These are phyloP conservation scores for Lithophane socia DNA, from an alignment of 2,888 invertebrate species.

Conservation along the genomic window DNA sequence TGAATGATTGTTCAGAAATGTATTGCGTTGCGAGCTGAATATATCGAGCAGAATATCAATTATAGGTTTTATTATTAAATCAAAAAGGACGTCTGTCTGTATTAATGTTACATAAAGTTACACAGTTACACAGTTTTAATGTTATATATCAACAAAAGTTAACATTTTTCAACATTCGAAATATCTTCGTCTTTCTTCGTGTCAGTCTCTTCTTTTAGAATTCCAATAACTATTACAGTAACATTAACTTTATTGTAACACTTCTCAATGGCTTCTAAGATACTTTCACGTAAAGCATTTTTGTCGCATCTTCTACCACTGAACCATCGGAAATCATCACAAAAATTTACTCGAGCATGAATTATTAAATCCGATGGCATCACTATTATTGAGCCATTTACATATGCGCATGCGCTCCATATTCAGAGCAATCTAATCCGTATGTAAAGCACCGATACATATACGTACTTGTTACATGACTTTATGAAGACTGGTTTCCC, in stretches of 20 bases:
- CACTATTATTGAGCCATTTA: slow-evolving; percentile 74
- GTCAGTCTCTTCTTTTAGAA: neutral
- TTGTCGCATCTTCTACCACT: neutral
- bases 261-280: neutral
- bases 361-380: slow-evolving; percentile 44
- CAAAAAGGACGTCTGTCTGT: neutral
- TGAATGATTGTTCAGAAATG: slow-evolving; percentile 37
- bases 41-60: neutral
- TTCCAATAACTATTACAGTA: neutral
- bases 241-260: neutral
- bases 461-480: slow-evolving; percentile 62
- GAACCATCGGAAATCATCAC: slow-evolving; percentile 22
- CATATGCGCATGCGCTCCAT: slow-evolving; percentile 76
- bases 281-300: neutral
- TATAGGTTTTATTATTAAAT: neutral
- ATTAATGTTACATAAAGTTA: too few species aligned
- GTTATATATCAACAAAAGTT: neutral
- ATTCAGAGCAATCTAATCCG: slow-evolving; percentile 64
- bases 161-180: neutral
- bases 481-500: slow-evolving; percentile 63
- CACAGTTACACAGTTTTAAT: neutral
- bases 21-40: neutral
- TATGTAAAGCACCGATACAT: slow-evolving; percentile 59
- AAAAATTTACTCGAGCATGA: slow-evolving; percentile 21
- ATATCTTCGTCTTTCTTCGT: neutral